Conservation (phyloP, 2,113 vertebrate species). For the Poeciliopsis occidentalis region DNA sequence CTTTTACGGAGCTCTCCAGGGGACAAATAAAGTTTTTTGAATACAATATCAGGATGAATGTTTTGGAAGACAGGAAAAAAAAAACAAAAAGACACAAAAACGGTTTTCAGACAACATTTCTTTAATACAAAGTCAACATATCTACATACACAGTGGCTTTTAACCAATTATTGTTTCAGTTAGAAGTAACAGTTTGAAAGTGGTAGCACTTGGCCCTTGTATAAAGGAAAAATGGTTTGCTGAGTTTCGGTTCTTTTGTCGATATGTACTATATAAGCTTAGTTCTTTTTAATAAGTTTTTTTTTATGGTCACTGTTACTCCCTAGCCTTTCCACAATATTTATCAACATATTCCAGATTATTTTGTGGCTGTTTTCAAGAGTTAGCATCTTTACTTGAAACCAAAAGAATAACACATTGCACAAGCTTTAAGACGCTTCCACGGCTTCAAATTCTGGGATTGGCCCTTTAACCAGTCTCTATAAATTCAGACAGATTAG, state of each 20-base stretch:
- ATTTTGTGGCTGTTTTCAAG: conserved; percentile 68
- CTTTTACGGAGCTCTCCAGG: no score
- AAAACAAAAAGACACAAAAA: conserved; percentile 25
- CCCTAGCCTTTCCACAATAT: conserved; percentile 23
- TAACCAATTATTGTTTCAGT: conserved; percentile 92
- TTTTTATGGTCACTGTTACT: conserved; percentile 47
- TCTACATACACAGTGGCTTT: conserved; percentile 98
- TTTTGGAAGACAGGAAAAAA: background rate
- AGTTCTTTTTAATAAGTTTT: conserved; percentile 60
- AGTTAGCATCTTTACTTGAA: conserved; percentile 70
- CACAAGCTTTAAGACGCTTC: conserved; percentile 69
- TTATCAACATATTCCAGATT: conserved; percentile 40
- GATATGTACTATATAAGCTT: conserved; percentile 60
- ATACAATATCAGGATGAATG: background rate
- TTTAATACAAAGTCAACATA: conserved; percentile 99
- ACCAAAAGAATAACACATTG: conserved; percentile 71
- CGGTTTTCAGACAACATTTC: conserved; percentile 90
- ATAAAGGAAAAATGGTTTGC: conserved; percentile 81
- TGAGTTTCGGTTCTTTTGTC: conserved; percentile 68
- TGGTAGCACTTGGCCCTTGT: conserved; percentile 87
- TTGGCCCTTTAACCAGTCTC: conserved; percentile 44
- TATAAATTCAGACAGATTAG: conserved; percentile 43
- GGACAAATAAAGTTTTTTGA: no score
- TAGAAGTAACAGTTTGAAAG: conserved; percentile 93
- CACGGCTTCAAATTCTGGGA: conserved; percentile 48